A percentile compares a stretch with the other conserved stretches of the same genome.
Evolutionary conservation across 1,140 invertebrate genomes (phyloP).

Genomic region (Eupristina koningsbergeri): DNA sequence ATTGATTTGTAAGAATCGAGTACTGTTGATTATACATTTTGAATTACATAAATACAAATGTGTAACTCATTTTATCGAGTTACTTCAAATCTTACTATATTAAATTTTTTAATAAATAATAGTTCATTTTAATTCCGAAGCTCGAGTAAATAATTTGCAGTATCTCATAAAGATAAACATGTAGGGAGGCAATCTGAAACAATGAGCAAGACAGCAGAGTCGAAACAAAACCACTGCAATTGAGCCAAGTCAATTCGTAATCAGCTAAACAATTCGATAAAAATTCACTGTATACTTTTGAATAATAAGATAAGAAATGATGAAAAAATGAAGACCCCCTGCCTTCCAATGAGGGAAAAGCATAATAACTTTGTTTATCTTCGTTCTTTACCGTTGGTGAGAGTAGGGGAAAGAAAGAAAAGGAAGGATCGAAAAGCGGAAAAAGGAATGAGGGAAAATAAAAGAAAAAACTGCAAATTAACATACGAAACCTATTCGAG

Average conservation of each 20-base stretch:
- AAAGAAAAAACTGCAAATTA: constrained; percentile 26
- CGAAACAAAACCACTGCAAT: neutral
- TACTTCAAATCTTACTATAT: neutral
- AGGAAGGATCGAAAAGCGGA: constrained; percentile 4
- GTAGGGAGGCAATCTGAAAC: neutral
- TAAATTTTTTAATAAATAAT: too few relatives aligned
- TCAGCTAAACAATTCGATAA: neutral
- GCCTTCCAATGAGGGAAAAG: constrained; percentile 18
- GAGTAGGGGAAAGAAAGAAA: constrained; percentile 25
- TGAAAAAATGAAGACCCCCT: constrained; percentile 4
- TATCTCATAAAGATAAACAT: neutral
- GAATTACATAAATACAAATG: neutral
- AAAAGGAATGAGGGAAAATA: constrained; percentile 5
- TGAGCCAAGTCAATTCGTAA: constrained; percentile 15
- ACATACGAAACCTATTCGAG: constrained; percentile 49
- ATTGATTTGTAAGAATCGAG: neutral
- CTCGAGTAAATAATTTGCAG: neutral
- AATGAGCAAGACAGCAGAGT: neutral
- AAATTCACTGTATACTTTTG: neutral
- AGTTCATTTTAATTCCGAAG: too few relatives aligned
- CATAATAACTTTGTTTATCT: constrained; percentile 44
- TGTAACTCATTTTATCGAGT: neutral
- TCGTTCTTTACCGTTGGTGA: constrained; percentile 5
- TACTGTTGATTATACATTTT: neutral
- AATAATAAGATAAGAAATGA: neutral